Conservation (phyloP, 2,797 vertebrate species). For the Amniataba percoides region DNA sequence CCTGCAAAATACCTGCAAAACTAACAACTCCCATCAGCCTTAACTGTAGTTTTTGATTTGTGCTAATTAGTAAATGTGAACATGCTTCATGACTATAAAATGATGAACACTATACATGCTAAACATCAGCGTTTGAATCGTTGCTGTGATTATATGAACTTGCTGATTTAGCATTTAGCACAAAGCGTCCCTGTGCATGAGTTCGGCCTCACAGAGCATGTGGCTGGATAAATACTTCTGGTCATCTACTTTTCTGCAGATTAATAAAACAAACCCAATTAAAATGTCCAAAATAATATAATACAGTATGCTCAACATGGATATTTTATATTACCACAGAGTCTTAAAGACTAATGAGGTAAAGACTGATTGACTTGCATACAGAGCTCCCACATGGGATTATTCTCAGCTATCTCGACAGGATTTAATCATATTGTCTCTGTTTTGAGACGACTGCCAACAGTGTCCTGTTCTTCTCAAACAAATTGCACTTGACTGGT, state of each 20-base stretch:
- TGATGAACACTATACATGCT: no score
- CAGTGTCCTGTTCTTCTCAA: conserved; percentile 47
- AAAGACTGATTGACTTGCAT: not conserved
- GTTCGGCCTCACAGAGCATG: not conserved
- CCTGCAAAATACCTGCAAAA: not conserved
- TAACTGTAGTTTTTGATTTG: not conserved
- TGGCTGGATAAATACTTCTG: not conserved
- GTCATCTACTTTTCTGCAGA: conserved; percentile 3
- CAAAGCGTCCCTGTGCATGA: not conserved
- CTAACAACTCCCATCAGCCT: not conserved
- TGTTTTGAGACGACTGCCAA: conserved; percentile 20
- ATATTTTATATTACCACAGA: not conserved
- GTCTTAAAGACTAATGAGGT: conserved; percentile 8
- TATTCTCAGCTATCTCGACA: conserved; percentile 27
- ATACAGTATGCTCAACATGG: not conserved
- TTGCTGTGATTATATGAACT: not conserved
- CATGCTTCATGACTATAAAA: not conserved
- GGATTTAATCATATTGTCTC: conserved; percentile 49
- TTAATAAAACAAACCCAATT: not conserved
- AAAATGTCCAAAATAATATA: not conserved
- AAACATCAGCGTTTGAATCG: not conserved
- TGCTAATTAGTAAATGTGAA: not conserved
- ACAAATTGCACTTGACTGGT: conserved; percentile 53
- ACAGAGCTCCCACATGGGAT: conserved; percentile 25
- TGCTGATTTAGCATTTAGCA: not conserved